Evolutionary conservation across 2,888 invertebrate species (phyloP).

Genomic region (Trachelus stipa): DNA sequence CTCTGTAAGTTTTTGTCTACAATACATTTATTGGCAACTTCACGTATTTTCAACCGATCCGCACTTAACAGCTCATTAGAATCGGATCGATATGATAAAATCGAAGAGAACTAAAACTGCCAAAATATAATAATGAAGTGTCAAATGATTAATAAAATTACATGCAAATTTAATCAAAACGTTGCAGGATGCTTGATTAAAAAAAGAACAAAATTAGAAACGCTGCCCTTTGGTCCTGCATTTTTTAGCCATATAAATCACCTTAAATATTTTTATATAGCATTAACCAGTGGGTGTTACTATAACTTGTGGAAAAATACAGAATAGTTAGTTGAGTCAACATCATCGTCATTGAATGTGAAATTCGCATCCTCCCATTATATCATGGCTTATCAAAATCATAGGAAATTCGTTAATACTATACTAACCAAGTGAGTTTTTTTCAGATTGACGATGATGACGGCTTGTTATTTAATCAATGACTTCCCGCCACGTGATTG

Average conservation of each 20-base stretch:
- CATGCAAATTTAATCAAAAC: neutral
- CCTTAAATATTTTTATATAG: too few relatives aligned
- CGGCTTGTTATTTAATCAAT: neutral
- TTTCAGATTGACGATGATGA: neutral
- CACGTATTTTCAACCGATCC: too few relatives aligned
- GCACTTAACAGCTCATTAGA: too few relatives aligned
- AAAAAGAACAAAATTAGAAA: too few relatives aligned
- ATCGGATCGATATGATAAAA: neutral
- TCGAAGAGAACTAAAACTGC: neutral
- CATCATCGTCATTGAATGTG: neutral
- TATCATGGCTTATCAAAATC: neutral
- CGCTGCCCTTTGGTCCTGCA: too few relatives aligned
- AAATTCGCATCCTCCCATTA: neutral
- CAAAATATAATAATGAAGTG: neutral
- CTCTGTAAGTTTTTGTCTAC: too few relatives aligned
- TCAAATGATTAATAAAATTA: neutral
- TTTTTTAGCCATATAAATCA: too few relatives aligned
- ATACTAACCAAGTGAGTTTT: neutral
- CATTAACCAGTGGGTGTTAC: too few relatives aligned
- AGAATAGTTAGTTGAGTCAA: neutral
- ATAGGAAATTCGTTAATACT: neutral
- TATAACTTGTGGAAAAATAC: neutral
- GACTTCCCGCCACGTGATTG: neutral
- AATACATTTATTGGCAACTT: too few relatives aligned
- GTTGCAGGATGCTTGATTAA: too few relatives aligned